phyloP scores from a whole-genome alignment of 92 coral and sea anemone species.

The Palythoa grandis region DNA sequence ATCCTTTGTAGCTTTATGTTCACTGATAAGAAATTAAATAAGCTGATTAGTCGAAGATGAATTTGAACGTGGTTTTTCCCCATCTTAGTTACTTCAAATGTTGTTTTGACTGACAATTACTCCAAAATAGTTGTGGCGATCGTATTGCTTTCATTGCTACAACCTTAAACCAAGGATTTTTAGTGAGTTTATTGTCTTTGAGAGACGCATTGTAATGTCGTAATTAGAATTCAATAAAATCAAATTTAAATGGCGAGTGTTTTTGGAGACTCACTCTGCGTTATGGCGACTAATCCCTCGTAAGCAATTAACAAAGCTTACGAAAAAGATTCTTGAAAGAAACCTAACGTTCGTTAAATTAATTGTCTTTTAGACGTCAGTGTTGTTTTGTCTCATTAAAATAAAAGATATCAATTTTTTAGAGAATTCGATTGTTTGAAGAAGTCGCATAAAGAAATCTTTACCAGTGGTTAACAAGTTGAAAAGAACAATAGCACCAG shows the following conservation, averaged over 20 bases:
- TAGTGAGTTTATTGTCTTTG: conserved; percentile 16
- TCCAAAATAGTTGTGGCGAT: neutral
- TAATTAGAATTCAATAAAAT: conserved; percentile 23
- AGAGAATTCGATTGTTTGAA: conserved; percentile 25
- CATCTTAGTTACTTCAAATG: neutral
- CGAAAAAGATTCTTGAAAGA: neutral
- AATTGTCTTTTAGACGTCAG: neutral
- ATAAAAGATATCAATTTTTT: neutral
- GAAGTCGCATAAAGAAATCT: neutral
- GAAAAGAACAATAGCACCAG: conserved; percentile 7
- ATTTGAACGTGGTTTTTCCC: neutral
- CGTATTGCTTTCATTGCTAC: neutral
- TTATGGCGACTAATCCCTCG: conserved; percentile 20
- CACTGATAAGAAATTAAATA: neutral
- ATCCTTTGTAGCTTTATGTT: neutral
- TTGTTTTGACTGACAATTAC: neutral
- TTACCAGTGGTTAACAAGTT: neutral
- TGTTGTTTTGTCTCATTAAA: conserved; percentile 1
- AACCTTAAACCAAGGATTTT: conserved; percentile 3
- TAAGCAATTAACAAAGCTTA: neutral
- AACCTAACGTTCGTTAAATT: conserved; percentile 4
- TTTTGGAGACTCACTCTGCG: neutral
- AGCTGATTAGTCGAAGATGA: neutral
- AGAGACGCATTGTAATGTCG: neutral
- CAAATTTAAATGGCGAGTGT: conserved; percentile 12